Evolutionary conservation across 2,888 invertebrate species (phyloP).

Genomic region (Amphipyra tragopoginis): DNA sequence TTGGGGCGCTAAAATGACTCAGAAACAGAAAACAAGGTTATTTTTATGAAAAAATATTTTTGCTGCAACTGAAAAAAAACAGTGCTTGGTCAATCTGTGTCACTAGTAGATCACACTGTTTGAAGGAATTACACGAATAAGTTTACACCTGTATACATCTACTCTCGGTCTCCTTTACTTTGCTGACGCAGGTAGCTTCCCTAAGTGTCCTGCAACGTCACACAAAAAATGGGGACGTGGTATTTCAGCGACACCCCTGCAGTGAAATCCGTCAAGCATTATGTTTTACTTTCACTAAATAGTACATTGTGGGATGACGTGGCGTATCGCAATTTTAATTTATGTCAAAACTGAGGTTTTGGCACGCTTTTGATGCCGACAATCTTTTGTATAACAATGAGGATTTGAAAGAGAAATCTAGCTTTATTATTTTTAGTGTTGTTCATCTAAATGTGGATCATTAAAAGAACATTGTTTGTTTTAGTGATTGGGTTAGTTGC

Average conservation of each 20-base stretch:
- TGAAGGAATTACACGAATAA: no score
- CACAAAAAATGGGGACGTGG: neutral
- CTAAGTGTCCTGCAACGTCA: neutral
- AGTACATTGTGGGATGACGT: constrained; percentile 43
- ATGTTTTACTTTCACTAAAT: constrained; percentile 50
- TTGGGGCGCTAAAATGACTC: no score
- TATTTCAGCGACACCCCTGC: constrained; percentile 40
- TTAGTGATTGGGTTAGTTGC: constrained; percentile 1
- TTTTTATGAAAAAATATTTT: no score
- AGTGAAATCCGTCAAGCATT: constrained; percentile 16
- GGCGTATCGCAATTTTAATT: constrained; percentile 50
- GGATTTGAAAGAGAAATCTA: constrained; percentile 17
- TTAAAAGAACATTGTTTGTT: constrained; percentile 24
- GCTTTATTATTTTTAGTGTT: constrained; percentile 13
- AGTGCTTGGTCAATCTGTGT: no score
- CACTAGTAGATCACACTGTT: no score
- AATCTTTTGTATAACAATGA: constrained; percentile 40
- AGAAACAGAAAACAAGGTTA: no score
- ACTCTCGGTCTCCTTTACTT: no score
- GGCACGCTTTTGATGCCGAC: constrained; percentile 33
- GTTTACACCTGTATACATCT: no score
- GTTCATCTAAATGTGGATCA: constrained; percentile 7
- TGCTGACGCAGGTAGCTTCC: no score
- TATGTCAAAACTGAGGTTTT: constrained; percentile 45
- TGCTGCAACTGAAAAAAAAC: no score